Evolutionary conservation across 2,797 vertebrate species (phyloP), one percentile per base, ranked within the genome.

Genomic region (Cirrhinus molitorella): DNA sequence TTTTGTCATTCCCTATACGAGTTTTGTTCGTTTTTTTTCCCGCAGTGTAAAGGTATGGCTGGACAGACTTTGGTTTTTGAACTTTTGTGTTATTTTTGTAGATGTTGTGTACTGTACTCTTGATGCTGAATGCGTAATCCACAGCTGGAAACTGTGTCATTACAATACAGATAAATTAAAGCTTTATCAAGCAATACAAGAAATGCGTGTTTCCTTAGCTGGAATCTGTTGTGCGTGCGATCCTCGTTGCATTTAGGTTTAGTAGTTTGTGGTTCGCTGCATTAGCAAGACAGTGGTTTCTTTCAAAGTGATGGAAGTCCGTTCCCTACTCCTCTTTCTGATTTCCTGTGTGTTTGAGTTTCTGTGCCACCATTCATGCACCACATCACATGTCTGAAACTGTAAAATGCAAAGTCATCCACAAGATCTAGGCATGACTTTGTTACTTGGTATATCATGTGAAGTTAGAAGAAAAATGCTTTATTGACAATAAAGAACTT

Each of bases 41-140:
- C 88, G 92, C 93, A 94, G 91, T 92, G 93, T 90, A 93, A 90
- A 91, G 89, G 92, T 91, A 91, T 92, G 91, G 91, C 91, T 93
- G 93, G 89, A 95, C 91, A 93, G 91, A 95, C 94, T 95, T 95
- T 87, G 75, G 68, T 79, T 89, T 79, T 80, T 72, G 37, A 87
- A 70, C 57, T 63, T 59, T 75, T 55, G 47, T 79, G 90, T 91
- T 92, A 75, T 93, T 94, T 40, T 88, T 89, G 91, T 91, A 90
- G 89, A 90, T 88, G 90, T 88, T 90, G 83, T 91, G 89, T 86
- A 83, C 89, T 93, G 91, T 93, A 81, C 81, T 66, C 70, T 67
- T 73, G 77, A 90, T 81, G 86, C 70, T 40, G 73, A 88, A 83
- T 79, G 73, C 85, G 90, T 89, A 87, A 91, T 90, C 88, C 92